Evolutionary conservation across 2,797 vertebrate species (phyloP), one percentile per base, ranked within the genome.

Genomic region (Sarcophilus harrisii): DNA sequence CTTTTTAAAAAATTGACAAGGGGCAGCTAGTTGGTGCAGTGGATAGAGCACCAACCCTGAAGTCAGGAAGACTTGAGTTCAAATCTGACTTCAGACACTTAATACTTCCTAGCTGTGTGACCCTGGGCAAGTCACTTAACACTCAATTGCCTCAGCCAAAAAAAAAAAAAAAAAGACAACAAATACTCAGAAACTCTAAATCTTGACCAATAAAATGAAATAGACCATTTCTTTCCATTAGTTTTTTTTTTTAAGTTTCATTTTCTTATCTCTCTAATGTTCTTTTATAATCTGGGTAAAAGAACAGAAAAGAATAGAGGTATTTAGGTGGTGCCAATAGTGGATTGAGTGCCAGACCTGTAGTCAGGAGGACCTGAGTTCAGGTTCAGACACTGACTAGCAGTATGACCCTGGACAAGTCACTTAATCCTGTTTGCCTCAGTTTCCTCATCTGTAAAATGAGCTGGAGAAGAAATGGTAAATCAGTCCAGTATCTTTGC

Each of bases 261-360:
- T 32, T 87, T 87, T 95, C 58, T 38, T 62, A 66, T n/a, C 52
- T 93, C 32, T 54, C 45, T 0, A 0, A 11, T 27, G 57, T 30
- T 57, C 57, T 58, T 90, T 89, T 91, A 16, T 57, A 52, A 90
- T 59, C n/a, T 55, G 94, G 92, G 24, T 93, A 10, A 96, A 1
- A 62, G 5, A 55, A 30, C n/a, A 45, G 73, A 81, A 81, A 38
- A 38, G 66, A 73, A 73, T 38, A 38, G 66, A 16, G 66, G 14
- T 14, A 66, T 13, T 13, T 66, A n/a, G 1, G 32, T 66, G 32
- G 5, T 0, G 0, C 14, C n/a, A n/a, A n/a, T n/a, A n/a, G 32
- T 66, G 12, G 66, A 73, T 73, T n/a, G 32, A n/a, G n/a, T 73
- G 16, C 18, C n/a, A 73, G n/a, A 16, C 32, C 1, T 73, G 16